These are phyloP conservation scores for Petrocephalus microphthalmus DNA, from an alignment of 2,113 vertebrate genomes.

Conservation along the genomic window DNA sequence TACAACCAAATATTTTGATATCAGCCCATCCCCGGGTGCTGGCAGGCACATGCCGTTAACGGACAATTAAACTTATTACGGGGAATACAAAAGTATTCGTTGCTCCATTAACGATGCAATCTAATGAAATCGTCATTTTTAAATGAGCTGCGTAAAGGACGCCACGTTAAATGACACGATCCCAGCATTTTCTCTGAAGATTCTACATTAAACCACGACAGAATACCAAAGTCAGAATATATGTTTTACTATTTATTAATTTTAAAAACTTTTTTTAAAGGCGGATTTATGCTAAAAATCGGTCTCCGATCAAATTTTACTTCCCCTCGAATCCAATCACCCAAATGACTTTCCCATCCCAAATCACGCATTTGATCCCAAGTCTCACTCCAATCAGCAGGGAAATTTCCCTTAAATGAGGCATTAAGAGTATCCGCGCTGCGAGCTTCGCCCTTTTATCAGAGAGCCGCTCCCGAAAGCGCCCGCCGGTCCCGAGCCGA, in stretches of 20 bases:
- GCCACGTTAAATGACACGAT: slow-evolving; percentile 58
- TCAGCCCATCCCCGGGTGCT: slow-evolving; percentile 64
- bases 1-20: slow-evolving; percentile 69
- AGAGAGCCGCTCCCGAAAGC: slow-evolving; percentile 33
- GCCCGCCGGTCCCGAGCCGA: slow-evolving; percentile 50
- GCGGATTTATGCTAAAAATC: slow-evolving; percentile 21
- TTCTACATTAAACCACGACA: slow-evolving; percentile 35
- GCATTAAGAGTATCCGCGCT: background rate
- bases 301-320: background rate
- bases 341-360: background rate
- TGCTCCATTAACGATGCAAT: slow-evolving; percentile 64
- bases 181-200: slow-evolving; percentile 34
- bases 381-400: background rate
- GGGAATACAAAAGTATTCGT: slow-evolving; percentile 64
- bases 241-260: background rate
- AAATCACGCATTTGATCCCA: slow-evolving; percentile 6
- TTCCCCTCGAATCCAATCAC: background rate
- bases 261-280: slow-evolving; percentile 18
- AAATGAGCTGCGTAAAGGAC: slow-evolving; percentile 60
- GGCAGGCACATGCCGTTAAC: slow-evolving; percentile 61
- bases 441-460: slow-evolving; percentile 24
- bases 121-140: slow-evolving; percentile 67
- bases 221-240: too few species aligned
- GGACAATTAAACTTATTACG: slow-evolving; percentile 67
- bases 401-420: slow-evolving; percentile 7